Evolutionary conservation across 2,113 vertebrate genomes (phyloP).

Genomic region (Penelope pileata): DNA sequence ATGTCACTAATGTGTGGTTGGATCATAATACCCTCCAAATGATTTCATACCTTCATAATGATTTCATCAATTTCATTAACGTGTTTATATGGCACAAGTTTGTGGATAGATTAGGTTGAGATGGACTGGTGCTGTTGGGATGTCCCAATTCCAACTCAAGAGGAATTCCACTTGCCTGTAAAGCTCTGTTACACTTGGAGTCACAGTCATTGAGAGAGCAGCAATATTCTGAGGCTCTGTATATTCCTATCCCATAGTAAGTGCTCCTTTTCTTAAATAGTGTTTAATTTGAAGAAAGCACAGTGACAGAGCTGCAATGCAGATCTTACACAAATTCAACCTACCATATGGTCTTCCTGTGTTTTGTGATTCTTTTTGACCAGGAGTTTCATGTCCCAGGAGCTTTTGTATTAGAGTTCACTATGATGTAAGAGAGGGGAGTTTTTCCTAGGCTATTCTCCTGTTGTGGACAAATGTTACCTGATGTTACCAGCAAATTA

Average conservation of each 20-base stretch:
- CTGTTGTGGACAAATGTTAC: neutral
- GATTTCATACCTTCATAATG: neutral
- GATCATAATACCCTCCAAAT: neutral
- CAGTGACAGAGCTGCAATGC: slow-evolving; percentile 12
- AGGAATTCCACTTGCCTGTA: neutral
- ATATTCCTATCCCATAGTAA: neutral
- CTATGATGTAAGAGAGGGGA: neutral
- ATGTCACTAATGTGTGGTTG: neutral
- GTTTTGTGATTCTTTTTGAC: neutral
- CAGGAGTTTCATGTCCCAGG: neutral
- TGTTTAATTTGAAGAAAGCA: neutral
- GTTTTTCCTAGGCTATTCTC: neutral
- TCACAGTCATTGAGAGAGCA: neutral
- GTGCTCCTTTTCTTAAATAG: neutral
- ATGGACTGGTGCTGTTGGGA: neutral
- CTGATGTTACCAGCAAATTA: neutral
- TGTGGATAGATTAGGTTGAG: neutral
- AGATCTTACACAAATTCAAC: neutral
- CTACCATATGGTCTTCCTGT: neutral
- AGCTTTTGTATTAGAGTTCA: neutral
- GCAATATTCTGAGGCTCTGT: neutral
- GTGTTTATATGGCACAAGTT: neutral
- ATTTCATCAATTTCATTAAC: neutral
- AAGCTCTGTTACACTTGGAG: neutral
- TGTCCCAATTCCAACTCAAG: neutral